Evolutionary conservation across 2,797 vertebrate species (phyloP), one percentile per base, ranked within the genome.

Genomic region (Heliangelus exortis): DNA sequence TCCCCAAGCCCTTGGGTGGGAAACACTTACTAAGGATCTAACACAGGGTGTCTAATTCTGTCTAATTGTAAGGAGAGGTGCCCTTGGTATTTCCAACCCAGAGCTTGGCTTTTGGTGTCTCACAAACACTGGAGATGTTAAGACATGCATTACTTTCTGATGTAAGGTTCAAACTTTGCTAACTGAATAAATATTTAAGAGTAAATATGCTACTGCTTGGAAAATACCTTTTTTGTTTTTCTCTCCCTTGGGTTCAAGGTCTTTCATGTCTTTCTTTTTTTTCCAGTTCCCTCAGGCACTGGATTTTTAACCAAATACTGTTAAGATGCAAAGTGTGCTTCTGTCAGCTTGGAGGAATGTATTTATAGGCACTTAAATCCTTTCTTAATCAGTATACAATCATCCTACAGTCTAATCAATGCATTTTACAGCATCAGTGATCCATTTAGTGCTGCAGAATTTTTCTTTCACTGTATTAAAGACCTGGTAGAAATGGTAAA

Each of bases 351-450:
- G 39, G 41, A 78, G 22, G 28, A 87, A 71, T 89, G 89, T 95
- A 95, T 87, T 95, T 94, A 90, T 90, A 93, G 84, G 25, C 55
- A 71, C 41, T 84, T 85, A 48, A 92, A 78, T 76, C 84, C 33
- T 72, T 84, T 71, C 87, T 74, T 82, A 87, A 94, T 92, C 77
- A 93, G 81, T 34, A 36, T 66, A 69, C 57, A 76, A 63, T 89
- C 48, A 66, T 59, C 61, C 50, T 65, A 25, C 41, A n/a, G 26
- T 71, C 54, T 84, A 80, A 95, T 95, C 78, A 94, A 85, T 79
- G 78, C 36, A 17, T 89, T 84, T 71, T 82, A 20, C 53, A 82
- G 80, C 77, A 82, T 76, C 21, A 89, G 47, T 71, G 43, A 90
- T 51, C 50, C n/a, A 41, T 71, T 90, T 67, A 84, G 16, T 26